Percentiles rank a stretch among this genome's conserved stretches.
These are phyloP conservation scores for Cacatua alba DNA, from an alignment of 2,113 vertebrate genomes.

Conservation along the genomic window DNA sequence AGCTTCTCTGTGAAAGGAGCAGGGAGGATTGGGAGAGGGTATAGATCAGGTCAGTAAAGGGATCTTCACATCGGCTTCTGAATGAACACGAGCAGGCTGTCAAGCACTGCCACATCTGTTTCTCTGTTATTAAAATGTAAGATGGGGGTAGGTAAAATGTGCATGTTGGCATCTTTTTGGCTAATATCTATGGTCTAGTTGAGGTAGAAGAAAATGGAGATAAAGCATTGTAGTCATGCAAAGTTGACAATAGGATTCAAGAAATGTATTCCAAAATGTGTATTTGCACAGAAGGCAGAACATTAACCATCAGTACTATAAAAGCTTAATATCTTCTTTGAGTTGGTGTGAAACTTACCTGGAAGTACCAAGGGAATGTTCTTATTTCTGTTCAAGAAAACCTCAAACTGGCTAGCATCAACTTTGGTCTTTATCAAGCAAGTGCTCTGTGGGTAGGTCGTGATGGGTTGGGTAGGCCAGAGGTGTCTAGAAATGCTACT, in stretches of 20 bases:
- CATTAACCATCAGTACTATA: background rate
- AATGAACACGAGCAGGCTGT: background rate
- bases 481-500: background rate
- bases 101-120: background rate
- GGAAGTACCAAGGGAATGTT: background rate
- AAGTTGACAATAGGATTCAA: background rate
- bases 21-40: background rate
- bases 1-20: background rate
- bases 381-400: background rate
- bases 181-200: background rate
- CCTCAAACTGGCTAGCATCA: background rate
- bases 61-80: background rate
- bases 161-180: background rate
- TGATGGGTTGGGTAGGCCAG: background rate
- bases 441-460: background rate
- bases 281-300: background rate
- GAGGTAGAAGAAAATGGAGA: background rate
- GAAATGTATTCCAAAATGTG: background rate
- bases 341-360: background rate
- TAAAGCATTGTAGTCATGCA: background rate
- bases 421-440: background rate
- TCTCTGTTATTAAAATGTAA: background rate
- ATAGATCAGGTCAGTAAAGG: background rate
- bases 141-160: background rate
- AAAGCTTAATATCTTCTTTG: background rate